These are phyloP conservation scores for Pammene fasciana DNA, from an alignment of 2,888 invertebrate genomes.

Conservation along the genomic window DNA sequence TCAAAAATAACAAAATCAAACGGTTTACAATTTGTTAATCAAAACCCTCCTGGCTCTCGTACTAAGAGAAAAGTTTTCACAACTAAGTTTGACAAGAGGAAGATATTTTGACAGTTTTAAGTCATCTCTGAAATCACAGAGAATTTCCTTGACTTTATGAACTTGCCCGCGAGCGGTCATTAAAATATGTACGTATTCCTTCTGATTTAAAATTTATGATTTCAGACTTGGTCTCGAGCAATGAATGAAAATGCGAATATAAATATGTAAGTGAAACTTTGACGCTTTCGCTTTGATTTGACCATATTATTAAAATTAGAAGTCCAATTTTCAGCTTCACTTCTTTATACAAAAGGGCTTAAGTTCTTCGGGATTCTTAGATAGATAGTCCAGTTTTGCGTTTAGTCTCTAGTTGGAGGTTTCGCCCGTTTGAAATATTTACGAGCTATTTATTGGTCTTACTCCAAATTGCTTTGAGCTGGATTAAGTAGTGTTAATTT, in stretches of 20 bases:
- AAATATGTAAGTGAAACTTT: conserved; percentile 5
- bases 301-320: conserved; percentile 13
- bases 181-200: background rate
- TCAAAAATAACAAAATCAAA: background rate
- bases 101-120: background rate
- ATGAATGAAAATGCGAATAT: background rate
- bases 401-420: background rate
- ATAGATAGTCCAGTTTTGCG: background rate
- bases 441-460: background rate
- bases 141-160: background rate
- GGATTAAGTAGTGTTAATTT: conserved; percentile 6
- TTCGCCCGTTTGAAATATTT: conserved; percentile 19
- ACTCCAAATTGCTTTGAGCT: conserved; percentile 8
- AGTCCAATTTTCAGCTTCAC: background rate
- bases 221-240: background rate
- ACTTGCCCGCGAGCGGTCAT: background rate
- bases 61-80: background rate
- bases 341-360: background rate
- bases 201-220: conserved; percentile 9
- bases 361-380: no score
- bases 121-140: background rate
- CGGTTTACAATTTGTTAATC: background rate
- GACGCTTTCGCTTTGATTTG: conserved; percentile 13
- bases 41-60: background rate
- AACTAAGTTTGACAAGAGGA: background rate